Conservation (phyloP, 2,113 vertebrate species). For the Perognathus longimembris region DNA sequence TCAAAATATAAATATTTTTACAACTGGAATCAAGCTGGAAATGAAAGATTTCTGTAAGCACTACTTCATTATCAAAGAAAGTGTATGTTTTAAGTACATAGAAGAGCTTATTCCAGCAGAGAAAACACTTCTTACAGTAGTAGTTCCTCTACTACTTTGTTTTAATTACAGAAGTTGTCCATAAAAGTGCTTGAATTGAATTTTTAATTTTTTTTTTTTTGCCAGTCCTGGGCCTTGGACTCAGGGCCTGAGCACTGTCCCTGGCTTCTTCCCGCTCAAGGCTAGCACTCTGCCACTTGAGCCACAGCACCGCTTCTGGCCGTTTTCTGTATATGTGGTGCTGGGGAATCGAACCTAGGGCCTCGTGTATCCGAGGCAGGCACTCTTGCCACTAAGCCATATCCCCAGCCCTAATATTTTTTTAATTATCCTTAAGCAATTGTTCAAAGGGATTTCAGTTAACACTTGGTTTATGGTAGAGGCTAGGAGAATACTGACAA, state of each 20-base stretch:
- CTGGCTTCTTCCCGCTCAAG: too few relatives aligned
- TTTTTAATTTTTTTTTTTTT: conserved; percentile 16
- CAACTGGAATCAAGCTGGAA: conserved; percentile 39
- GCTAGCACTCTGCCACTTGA: too few relatives aligned
- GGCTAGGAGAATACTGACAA: neutral
- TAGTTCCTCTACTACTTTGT: neutral
- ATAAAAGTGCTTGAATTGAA: conserved; percentile 3
- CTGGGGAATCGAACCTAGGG: too few relatives aligned
- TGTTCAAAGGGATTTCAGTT: too few relatives aligned
- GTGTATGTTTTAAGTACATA: neutral
- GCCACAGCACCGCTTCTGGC: too few relatives aligned
- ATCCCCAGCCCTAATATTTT: too few relatives aligned
- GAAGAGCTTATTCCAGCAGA: conserved; percentile 18
- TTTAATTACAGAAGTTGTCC: neutral
- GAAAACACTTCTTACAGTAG: neutral
- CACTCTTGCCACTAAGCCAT: too few relatives aligned
- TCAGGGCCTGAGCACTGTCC: too few relatives aligned
- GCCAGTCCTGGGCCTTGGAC: too few relatives aligned
- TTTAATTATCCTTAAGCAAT: too few relatives aligned
- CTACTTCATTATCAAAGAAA: conserved; percentile 5
- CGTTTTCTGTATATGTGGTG: too few relatives aligned
- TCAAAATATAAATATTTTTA: conserved; percentile 34
- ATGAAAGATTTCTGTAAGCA: conserved; percentile 31
- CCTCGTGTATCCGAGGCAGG: too few relatives aligned
- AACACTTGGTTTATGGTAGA: neutral